A percentile compares a stretch with the other conserved stretches of the same genome.
phyloP scores from a whole-genome alignment of 1,140 invertebrate genomes.

The Drosophila yakuba region DNA sequence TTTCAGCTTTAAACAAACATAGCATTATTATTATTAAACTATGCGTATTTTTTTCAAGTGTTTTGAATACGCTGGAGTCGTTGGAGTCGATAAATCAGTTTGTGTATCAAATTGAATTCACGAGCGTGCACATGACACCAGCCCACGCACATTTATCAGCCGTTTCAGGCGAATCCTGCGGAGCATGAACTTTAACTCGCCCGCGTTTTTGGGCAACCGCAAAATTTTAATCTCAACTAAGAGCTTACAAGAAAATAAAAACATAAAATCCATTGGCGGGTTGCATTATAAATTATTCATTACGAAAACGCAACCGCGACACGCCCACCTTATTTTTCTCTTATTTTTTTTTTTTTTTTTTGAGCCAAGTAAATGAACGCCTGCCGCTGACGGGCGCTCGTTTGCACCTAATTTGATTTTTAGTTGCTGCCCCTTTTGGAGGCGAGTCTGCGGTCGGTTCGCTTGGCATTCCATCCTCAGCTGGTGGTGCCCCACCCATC shows the following conservation, averaged over 20 bases:
- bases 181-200: conserved; percentile 48
- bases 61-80: conserved; percentile 11
- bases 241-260: conserved; percentile 42
- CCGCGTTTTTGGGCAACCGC: conserved; percentile 44
- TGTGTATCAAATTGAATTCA: conserved; percentile 83
- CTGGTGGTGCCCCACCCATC: neutral
- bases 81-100: conserved; percentile 78
- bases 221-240: conserved; percentile 81
- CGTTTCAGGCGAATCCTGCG: conserved; percentile 8
- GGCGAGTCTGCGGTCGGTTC: conserved; percentile 55
- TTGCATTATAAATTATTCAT: conserved; percentile 82
- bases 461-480: conserved; percentile 51
- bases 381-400: conserved; percentile 66
- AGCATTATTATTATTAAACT: too few species aligned
- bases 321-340: conserved; percentile 15
- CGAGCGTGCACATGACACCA: conserved; percentile 78
- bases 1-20: too few species aligned
- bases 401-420: conserved; percentile 84
- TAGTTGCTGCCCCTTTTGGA: conserved; percentile 70
- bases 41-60: neutral
- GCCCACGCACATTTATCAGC: conserved; percentile 78
- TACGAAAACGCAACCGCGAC: conserved; percentile 67
- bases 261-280: conserved; percentile 21
- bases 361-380: conserved; percentile 12
- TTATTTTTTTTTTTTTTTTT: conserved; percentile 3